Conservation (phyloP, 1,140 invertebrate species). For the Pachypeltis micranthus region DNA sequence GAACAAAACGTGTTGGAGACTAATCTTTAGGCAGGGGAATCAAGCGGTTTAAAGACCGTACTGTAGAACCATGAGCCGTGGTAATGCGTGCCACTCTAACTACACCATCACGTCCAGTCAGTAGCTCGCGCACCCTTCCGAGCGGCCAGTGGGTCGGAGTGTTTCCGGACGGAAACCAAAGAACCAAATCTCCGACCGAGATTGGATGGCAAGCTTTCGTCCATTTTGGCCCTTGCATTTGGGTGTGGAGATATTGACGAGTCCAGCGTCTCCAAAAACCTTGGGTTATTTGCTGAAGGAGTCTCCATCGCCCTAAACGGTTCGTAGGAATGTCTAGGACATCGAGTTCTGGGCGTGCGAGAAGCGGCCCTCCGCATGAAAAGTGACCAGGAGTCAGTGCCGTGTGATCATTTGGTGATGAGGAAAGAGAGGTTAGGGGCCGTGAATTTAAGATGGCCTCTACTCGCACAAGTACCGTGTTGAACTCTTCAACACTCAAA, state of each 20-base stretch:
- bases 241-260: no score
- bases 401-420: constrained; percentile 26
- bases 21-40: neutral
- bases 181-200: neutral
- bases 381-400: constrained; percentile 33
- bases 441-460: constrained; percentile 33
- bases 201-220: neutral
- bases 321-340: no score
- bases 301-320: neutral
- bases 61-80: neutral
- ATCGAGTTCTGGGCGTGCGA: no score
- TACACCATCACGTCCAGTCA: neutral
- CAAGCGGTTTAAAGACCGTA: neutral
- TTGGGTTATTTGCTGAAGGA: neutral
- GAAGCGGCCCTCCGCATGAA: constrained; percentile 22
- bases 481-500: constrained; percentile 29
- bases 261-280: neutral
- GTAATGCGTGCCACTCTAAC: neutral
- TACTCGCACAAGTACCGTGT: constrained; percentile 29
- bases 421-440: constrained; percentile 27
- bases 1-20: no score
- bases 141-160: neutral
- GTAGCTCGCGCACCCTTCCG: neutral
- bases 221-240: neutral
- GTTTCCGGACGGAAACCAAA: neutral